Base-by-base conservation (phyloP, 2,797 vertebrate genomes). In the Danio aesculapii region DNA sequence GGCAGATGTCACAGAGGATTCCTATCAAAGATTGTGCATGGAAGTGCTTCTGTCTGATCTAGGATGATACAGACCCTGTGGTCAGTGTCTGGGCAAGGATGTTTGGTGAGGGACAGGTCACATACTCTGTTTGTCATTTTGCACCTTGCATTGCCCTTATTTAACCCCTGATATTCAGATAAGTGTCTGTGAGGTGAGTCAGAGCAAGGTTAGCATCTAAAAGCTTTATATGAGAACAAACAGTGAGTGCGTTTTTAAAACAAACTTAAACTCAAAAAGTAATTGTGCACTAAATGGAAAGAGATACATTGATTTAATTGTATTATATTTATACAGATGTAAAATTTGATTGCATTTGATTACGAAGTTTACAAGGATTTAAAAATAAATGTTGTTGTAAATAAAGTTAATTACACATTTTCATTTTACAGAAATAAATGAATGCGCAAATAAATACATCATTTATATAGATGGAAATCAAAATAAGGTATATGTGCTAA, bases 1-100 rank as follows among this genome's bases (percentile, higher is more conserved):
- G 84, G 77, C 87, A 88, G 84, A 87, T 90, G 89, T 82, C 88
- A 83, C 85, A 76, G 69, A 68, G 0, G 8, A 88, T 91, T 89
- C 86, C 69, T 75, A 87, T 91, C 89, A 86, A 87, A 88, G 66
- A 72, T 69, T 50, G 75, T 2, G 83, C 50, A 57, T 59, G 21
- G 59, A n/a, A 10, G 4, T 47, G 61, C 73, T 72, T 17, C 52
- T 30, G 1, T 49, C n/a, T 55, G 77, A 69, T 79, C 59, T 46
- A 83, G 79, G 84, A 82, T 66, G 44, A 67, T 61, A 16, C n/a
- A 17, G 73, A 67, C 62, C 69, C 55, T 68, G 61, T 43, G 72
- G 84, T 84, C 67, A 19, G 30, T 85, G 86, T 79, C 46, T 79
- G 66, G 55, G 30, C 30, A 19, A 71, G n/a, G 57, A 69, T 70